Evolutionary conservation across 2,888 invertebrate species (phyloP).

Genomic region (Rhagophthalmus giganteus): DNA sequence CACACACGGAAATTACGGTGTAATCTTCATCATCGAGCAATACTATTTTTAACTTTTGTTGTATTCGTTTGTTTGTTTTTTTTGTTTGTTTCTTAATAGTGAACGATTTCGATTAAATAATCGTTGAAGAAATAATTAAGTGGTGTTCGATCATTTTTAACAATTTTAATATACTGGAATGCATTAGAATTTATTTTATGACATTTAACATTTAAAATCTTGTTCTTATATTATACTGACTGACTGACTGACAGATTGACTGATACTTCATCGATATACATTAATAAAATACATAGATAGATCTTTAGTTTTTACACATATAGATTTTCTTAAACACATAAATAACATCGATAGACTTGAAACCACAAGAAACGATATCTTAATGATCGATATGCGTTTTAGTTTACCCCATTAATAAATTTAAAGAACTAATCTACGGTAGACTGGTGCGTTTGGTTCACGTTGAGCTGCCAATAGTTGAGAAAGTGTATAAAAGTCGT

Average conservation of each 20-base stretch:
- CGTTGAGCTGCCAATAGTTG: slow-evolving; percentile 59
- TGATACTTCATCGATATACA: slow-evolving; percentile 10
- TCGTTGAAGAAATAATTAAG: too few species aligned
- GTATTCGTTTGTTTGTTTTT: not conserved
- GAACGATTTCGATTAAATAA: too few species aligned
- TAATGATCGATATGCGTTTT: slow-evolving; percentile 22
- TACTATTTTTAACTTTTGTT: not conserved
- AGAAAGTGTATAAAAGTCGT: slow-evolving; percentile 64
- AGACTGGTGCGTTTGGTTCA: slow-evolving; percentile 62
- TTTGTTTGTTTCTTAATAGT: not conserved
- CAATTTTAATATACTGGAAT: slow-evolving; percentile 19
- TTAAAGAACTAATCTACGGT: slow-evolving; percentile 66
- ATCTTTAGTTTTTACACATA: slow-evolving; percentile 19
- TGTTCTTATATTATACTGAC: slow-evolving; percentile 50
- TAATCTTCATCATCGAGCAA: slow-evolving; percentile 17
- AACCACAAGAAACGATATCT: slow-evolving; percentile 19
- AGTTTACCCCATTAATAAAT: slow-evolving; percentile 21
- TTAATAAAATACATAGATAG: slow-evolving; percentile 39
- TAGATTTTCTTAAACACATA: slow-evolving; percentile 22
- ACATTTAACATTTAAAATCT: slow-evolving; percentile 25
- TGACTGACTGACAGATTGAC: slow-evolving; percentile 34
- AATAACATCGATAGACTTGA: slow-evolving; percentile 22
- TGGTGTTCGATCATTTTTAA: too few species aligned
- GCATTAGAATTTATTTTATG: slow-evolving; percentile 26
- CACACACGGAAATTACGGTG: slow-evolving; percentile 20